Base-by-base conservation (phyloP, 1,140 invertebrate genomes). In the Rhagoletis zephyria region DNA sequence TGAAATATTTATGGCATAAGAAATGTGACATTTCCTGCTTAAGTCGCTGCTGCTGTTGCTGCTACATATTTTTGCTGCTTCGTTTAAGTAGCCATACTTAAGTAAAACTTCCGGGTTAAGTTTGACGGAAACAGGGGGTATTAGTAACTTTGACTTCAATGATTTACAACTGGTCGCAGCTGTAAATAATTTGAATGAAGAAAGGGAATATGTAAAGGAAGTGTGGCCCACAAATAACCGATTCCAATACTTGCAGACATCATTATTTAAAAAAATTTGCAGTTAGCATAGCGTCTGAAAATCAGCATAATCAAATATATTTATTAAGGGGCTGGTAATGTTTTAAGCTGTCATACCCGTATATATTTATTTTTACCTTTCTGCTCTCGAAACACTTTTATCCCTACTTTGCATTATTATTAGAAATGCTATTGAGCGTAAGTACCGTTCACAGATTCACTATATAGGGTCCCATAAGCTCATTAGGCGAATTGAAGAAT, bases 1-100 rank as follows among this genome's bases (percentile, higher is more conserved):
- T 81, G 74, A 81, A 81, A 56, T 81, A 81, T 81, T 81, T 81
- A 81, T 81, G 48, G 74, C 48, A 81, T 81, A 81, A 81, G 74
- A 81, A 81, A 56, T 81, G 74, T 81, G 74, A 81, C 74, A 81
- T 81, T 81, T 81, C 74, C 74, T 51, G 48, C 61, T 63, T 1
- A 14, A 14, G 61, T 63, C 4, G 61, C 48, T 81, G 74, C 48
- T 56, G 48, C 19, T 51, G 10, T 9, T 30, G 5, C 64, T 70
- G 6, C 48, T 19, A 48, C 42, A 30, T 30, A 40, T 9, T 30
- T 16, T 19, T 70, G 6, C 48, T 19, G 74, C 42, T n/a, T 81
- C 16, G 4, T 56, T 42, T 48, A 56, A 19, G 19, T 81, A 56
- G 48, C 74, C 51, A n/a, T 81, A 30, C 30, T 30, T 30, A 59